These are phyloP conservation scores for Formica selysi DNA, from an alignment of 1,140 invertebrate species.

Conservation along the genomic window DNA sequence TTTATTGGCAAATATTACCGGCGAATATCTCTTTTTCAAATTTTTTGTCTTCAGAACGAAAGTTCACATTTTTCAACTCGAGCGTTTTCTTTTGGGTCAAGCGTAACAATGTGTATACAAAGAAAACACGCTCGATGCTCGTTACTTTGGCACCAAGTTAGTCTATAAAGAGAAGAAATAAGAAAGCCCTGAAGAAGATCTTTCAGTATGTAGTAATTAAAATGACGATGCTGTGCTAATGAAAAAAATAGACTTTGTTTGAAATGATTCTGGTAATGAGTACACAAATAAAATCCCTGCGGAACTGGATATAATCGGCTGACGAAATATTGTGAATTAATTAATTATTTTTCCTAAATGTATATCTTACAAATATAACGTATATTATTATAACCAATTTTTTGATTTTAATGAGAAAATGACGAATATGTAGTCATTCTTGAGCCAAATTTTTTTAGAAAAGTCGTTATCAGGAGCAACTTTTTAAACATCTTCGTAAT, in stretches of 20 bases:
- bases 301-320: slow-evolving; percentile 14
- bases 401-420: neutral
- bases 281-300: neutral
- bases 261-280: neutral
- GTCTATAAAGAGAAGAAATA: neutral
- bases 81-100: slow-evolving; percentile 67
- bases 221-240: neutral
- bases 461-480: no score
- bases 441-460: no score
- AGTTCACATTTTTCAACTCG: slow-evolving; percentile 24
- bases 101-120: slow-evolving; percentile 40
- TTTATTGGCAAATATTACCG: slow-evolving; percentile 51
- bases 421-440: neutral
- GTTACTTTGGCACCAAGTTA: slow-evolving; percentile 9
- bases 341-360: neutral
- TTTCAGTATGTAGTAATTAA: slow-evolving; percentile 55
- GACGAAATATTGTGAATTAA: neutral
- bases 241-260: neutral
- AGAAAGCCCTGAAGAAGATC: slow-evolving; percentile 19
- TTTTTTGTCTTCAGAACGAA: slow-evolving; percentile 4
- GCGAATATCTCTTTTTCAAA: slow-evolving; percentile 34
- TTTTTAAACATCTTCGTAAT: no score
- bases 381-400: neutral
- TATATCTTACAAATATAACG: neutral
- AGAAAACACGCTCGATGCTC: slow-evolving; percentile 10